Base-by-base conservation (phyloP, 2,797 vertebrate species). In the Scarus forsteni region DNA sequence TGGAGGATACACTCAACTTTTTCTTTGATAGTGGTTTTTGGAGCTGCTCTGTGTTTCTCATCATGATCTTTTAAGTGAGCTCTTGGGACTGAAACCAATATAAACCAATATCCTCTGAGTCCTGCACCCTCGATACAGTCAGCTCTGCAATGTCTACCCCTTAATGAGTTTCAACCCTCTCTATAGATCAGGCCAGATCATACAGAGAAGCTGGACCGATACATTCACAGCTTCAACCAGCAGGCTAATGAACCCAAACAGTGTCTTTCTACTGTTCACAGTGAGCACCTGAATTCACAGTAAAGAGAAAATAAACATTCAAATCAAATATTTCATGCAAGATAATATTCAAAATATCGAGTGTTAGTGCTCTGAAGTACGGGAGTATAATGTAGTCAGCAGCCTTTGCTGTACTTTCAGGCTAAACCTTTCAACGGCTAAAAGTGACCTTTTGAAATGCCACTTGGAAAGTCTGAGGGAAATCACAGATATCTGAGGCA, bases 141-240 rank as follows among this genome's bases (percentile, higher is more conserved):
- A 54, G 44, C 53, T 60, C 66, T 16, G n/a, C 16, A 14, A 14
- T 1, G 3, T 77, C 56, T 72, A 15, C 68, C 63, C 60, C 35
- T 79, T 88, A 82, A 83, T 82, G 78, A 62, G 58, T 81, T 77
- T 70, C 75, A 84, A 77, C 64, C 48, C 40, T 62, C 79, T 53
- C 71, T 70, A 81, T 81, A 83, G 77, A 90, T 88, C 81, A 46
- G 19, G 11, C 61, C 46, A 40, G 70, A 63, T 70, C 70, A 63
- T 82, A 60, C 57, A 18, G 43, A 60, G 64, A 15, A 77, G 76
- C 67, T 53, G 63, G 74, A 58, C 19, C 65, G 74, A 83, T 68
- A 87, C n/a, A 83, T 72, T 72, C 79, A 79, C 51, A 60, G 76
- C 27, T 27, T 48, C 1, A 15, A 66, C 83, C 54, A 73, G 79